phyloP scores from a whole-genome alignment of 2,888 invertebrate species.

The Melanophora roralis region DNA sequence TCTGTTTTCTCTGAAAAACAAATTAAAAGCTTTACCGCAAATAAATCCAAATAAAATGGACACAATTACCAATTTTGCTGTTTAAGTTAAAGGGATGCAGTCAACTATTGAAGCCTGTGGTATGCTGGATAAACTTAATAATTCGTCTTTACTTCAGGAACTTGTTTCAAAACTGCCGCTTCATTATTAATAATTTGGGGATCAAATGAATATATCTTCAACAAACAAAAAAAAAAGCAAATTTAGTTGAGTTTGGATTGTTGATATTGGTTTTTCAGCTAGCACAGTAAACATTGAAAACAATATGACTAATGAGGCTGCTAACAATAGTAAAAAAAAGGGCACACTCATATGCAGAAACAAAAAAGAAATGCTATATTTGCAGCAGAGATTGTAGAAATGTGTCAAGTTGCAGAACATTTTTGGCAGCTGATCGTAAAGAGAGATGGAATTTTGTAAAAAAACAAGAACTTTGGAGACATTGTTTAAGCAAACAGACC shows the following conservation, averaged over 20 bases:
- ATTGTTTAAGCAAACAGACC: conserved; percentile 41
- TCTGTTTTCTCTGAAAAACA: conserved; percentile 43
- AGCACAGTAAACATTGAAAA: conserved; percentile 33
- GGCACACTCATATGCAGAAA: conserved; percentile 17
- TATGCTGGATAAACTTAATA: conserved; percentile 46
- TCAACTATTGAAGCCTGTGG: conserved; percentile 50
- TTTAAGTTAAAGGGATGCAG: conserved; percentile 36
- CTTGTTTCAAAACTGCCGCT: conserved; percentile 47
- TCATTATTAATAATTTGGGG: conserved; percentile 52
- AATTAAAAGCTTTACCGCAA: conserved; percentile 44
- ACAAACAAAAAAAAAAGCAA: conserved; percentile 39
- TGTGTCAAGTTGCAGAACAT: conserved; percentile 28
- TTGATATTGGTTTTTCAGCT: conserved; percentile 38
- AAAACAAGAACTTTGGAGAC: conserved; percentile 23
- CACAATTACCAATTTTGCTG: conserved; percentile 44
- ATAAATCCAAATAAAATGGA: conserved; percentile 51
- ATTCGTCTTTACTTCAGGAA: conserved; percentile 56
- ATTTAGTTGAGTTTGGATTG: conserved; percentile 44
- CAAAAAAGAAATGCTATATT: too few species aligned
- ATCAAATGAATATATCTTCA: conserved; percentile 19
- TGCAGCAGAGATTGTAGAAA: conserved; percentile 27
- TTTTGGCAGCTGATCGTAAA: conserved; percentile 38
- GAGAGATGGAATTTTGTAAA: conserved; percentile 47
- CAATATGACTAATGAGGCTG: not conserved
- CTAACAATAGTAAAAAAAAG: conserved; percentile 23